Evolutionary conservation across 2,797 vertebrate genomes (phyloP).

Genomic region (Zenarchopterus dispar): DNA sequence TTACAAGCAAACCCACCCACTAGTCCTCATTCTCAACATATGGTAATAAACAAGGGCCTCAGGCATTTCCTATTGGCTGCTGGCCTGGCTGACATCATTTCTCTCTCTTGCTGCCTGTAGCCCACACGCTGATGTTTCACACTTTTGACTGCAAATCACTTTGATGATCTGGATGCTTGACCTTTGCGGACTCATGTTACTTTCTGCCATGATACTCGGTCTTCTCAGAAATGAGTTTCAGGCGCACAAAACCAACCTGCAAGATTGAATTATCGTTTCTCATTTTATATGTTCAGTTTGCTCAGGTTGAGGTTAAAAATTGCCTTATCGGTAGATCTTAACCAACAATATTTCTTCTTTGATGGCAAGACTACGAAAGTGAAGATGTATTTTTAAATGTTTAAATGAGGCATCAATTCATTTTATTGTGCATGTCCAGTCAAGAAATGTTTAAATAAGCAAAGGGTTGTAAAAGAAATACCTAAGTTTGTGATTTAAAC

Average conservation of each 20-base stretch:
- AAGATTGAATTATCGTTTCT: conserved; percentile 11
- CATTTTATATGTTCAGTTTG: neutral
- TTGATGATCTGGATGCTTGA: conserved; percentile 54
- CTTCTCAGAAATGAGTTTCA: conserved; percentile 8
- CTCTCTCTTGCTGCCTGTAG: conserved; percentile 52
- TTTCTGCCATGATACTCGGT: neutral
- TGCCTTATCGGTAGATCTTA: too few species aligned
- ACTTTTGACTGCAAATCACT: conserved; percentile 50
- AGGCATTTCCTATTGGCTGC: conserved; percentile 71
- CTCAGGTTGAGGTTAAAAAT: too few species aligned
- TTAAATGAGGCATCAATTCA: too few species aligned
- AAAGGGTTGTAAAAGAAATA: neutral
- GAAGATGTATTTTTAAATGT: too few species aligned
- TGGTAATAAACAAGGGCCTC: conserved; percentile 69
- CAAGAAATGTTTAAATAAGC: neutral
- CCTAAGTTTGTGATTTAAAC: neutral
- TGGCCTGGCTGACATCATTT: conserved; percentile 66
- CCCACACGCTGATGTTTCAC: conserved; percentile 63
- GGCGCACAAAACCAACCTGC: conserved; percentile 8
- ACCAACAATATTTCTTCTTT: too few species aligned
- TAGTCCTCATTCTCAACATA: conserved; percentile 69
- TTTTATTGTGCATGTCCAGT: neutral
- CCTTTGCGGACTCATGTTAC: conserved; percentile 50
- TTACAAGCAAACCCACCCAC: conserved; percentile 53
- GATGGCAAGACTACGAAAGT: too few species aligned